Evolutionary conservation across 92 coral and sea anemone genomes (phyloP).

Genomic region (Blastomussa wellsi): DNA sequence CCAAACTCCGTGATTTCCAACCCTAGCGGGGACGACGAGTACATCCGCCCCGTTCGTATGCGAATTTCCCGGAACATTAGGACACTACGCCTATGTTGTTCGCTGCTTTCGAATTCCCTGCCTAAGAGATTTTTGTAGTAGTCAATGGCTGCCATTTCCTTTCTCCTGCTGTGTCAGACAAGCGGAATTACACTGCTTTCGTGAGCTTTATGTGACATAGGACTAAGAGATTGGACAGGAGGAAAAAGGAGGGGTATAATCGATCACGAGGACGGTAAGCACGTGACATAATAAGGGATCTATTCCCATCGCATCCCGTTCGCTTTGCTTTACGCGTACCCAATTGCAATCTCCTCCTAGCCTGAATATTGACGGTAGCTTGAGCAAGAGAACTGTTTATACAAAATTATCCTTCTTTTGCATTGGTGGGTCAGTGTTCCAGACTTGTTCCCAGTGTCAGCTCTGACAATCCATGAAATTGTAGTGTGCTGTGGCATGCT

Average conservation of each 20-base stretch:
- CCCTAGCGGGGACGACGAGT: too few species aligned
- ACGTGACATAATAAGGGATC: background rate
- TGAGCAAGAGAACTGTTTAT: background rate
- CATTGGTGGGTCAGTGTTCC: background rate
- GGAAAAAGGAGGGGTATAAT: background rate
- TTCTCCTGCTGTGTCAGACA: background rate
- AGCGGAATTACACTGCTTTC: too few species aligned
- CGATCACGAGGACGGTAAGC: background rate
- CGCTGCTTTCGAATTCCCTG: too few species aligned
- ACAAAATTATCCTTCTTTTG: background rate
- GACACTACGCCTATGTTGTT: background rate
- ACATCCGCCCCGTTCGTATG: too few species aligned
- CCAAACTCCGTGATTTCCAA: too few species aligned
- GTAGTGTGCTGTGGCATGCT: background rate
- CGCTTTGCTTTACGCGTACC: background rate
- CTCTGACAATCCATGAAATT: background rate
- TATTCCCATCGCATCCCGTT: background rate
- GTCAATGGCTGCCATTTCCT: background rate
- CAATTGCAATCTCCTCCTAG: background rate
- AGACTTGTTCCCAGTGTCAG: background rate
- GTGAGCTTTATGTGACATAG: background rate
- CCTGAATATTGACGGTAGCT: background rate
- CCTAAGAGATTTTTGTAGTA: background rate
- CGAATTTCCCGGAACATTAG: background rate
- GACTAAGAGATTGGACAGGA: background rate